Evolutionary conservation across 2,888 invertebrate genomes (phyloP), one percentile per base, ranked within the genome.

Genomic region (Tachystola acroxantha): DNA sequence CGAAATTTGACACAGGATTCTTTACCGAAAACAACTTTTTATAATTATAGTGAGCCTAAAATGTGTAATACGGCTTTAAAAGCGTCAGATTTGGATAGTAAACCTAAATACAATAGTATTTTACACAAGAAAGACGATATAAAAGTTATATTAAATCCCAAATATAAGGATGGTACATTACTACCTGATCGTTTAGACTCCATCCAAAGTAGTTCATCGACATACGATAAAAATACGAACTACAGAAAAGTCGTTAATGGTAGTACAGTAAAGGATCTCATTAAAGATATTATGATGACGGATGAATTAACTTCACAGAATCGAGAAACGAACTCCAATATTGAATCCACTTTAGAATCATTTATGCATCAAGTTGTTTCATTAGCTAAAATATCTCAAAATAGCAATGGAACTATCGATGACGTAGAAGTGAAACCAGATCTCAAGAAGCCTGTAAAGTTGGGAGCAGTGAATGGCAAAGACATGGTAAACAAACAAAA

Each of bases 361-460:
- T 43, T 63, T 7, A 36, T 51, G 0, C 51, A 55, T 33, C 44
- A 50, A 37, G 43, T 62, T 31, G 28, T 44, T 32, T 39, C 40
- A 7, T 32, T 40, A 11, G 40, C 45, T 16, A 41, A 43, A 42
- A 33, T 29, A 10, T 4, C 31, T 29, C 32, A 43, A 14, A 12
- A 24, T 10, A 50, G 43, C 32, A 43, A 42, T 27, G 32, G 43
- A 5, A 50, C 49, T 7, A 32, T 43, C 1, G 42, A 49, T 32
- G 56, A 59, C 53, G 28, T 40, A 7, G 52, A 60, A 50, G 36
- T 57, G 1, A 48, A 38, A 31, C 43, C 36, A 22, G 38, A n/a
- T n/a, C n/a, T n/a, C n/a, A n/a, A n/a, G n/a, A n/a, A n/a, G n/a
- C n/a, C 20, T 20, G 7, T 30, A 10, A 4, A 20, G 4, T 7